phyloP scores from a whole-genome alignment of 2,888 invertebrate species.

The Cephus nigrinus region DNA sequence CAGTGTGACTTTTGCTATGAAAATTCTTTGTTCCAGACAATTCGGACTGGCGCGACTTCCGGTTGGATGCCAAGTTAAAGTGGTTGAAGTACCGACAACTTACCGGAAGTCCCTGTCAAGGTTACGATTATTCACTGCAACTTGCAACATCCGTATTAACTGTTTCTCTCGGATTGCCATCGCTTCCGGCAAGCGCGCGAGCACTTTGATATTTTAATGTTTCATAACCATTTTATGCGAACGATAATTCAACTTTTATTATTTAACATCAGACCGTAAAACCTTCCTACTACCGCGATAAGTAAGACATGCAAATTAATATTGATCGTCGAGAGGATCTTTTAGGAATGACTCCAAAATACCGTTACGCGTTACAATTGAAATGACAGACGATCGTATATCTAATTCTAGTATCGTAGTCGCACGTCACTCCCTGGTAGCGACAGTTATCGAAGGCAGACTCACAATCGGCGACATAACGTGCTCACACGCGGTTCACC shows the following conservation, averaged over 20 bases:
- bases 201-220: background rate
- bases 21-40: too few species aligned
- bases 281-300: background rate
- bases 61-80: too few species aligned
- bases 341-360: background rate
- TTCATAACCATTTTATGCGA: background rate
- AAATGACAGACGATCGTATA: background rate
- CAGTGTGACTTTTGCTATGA: too few species aligned
- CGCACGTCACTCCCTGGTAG: background rate
- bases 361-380: conserved; percentile 3
- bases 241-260: background rate
- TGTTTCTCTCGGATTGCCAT: background rate
- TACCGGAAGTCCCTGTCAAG: conserved; percentile 4
- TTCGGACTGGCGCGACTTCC: too few species aligned
- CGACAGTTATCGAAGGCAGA: background rate
- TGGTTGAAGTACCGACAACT: background rate
- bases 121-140: background rate
- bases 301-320: background rate
- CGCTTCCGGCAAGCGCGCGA: background rate
- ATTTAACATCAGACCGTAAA: background rate
- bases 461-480: background rate
- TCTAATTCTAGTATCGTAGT: conserved; percentile 4
- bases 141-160: conserved; percentile 1
- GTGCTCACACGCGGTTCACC: background rate
- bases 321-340: background rate